Conservation (phyloP, 1,140 invertebrate species). For the Teleogryllus occipitalis region DNA sequence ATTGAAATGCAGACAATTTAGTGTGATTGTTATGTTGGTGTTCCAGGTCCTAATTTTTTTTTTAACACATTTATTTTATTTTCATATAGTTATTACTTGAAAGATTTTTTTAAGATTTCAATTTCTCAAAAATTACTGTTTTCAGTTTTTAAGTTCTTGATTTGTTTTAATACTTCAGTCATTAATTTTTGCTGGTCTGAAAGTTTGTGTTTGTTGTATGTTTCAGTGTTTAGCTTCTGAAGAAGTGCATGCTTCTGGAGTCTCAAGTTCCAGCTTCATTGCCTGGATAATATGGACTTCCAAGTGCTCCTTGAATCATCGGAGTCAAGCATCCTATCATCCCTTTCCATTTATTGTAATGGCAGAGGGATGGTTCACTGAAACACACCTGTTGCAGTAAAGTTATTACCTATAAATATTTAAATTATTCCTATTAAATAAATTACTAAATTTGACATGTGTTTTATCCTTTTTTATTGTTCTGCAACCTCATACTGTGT, state of each 20-base stretch:
- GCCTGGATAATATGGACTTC: neutral
- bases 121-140: too few relatives aligned
- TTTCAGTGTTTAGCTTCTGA: conserved; percentile 15
- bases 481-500: conserved; percentile 1
- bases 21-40: too few relatives aligned
- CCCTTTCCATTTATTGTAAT: conserved; percentile 3
- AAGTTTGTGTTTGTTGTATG: neutral
- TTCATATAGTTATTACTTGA: too few relatives aligned
- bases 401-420: conserved; percentile 14
- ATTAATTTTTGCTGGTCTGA: neutral
- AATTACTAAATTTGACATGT: conserved; percentile 14
- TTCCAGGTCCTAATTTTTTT: too few relatives aligned
- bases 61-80: too few relatives aligned
- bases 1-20: too few relatives aligned
- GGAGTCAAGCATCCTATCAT: neutral
- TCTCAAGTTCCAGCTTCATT: neutral
- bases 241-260: neutral
- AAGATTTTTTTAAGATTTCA: too few relatives aligned
- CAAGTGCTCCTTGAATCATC: neutral
- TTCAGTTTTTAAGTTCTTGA: too few relatives aligned
- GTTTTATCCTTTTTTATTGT: conserved; percentile 13
- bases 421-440: conserved; percentile 16
- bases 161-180: too few relatives aligned
- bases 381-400: conserved; percentile 12
- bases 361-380: conserved; percentile 1